Conservation (phyloP, 2,113 vertebrate species). For the Entosphenus tridentatus region DNA sequence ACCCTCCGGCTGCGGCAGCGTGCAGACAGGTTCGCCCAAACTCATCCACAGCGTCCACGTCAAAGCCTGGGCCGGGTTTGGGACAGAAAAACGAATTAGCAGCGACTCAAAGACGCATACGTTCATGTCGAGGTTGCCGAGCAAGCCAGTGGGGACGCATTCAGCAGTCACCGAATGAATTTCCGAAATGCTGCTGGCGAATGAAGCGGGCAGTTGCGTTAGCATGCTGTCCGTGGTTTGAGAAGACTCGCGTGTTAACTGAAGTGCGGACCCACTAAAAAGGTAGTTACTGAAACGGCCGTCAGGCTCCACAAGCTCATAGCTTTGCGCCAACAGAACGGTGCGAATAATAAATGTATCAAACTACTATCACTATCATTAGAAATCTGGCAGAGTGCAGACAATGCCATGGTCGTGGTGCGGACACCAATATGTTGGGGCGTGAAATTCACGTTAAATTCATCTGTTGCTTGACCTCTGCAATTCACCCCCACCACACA, state of each 20-base stretch:
- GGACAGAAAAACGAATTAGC: conserved; percentile 8
- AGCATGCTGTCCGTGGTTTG: too few relatives aligned
- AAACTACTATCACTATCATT: not conserved
- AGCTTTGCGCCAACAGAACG: conserved; percentile 57
- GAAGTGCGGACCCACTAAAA: too few relatives aligned
- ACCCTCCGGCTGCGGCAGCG: conserved; percentile 85
- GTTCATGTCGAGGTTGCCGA: too few relatives aligned
- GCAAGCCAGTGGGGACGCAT: too few relatives aligned
- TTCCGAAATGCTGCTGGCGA: too few relatives aligned
- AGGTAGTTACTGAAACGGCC: conserved; percentile 15
- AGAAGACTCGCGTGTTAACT: too few relatives aligned
- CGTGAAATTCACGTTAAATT: not conserved
- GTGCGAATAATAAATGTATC: conserved; percentile 63
- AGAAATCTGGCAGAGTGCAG: not conserved
- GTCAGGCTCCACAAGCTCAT: conserved; percentile 43
- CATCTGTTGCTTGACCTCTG: too few relatives aligned
- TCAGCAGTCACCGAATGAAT: too few relatives aligned
- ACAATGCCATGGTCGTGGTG: too few relatives aligned
- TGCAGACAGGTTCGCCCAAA: conserved; percentile 74
- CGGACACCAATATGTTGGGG: not conserved
- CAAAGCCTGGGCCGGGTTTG: conserved; percentile 35
- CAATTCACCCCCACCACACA: too few relatives aligned
- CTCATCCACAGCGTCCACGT: conserved; percentile 61
- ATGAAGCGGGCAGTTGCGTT: too few relatives aligned
- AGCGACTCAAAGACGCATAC: too few relatives aligned